Evolutionary conservation across 2,888 invertebrate species (phyloP).

Genomic region (Metellina segmentata): DNA sequence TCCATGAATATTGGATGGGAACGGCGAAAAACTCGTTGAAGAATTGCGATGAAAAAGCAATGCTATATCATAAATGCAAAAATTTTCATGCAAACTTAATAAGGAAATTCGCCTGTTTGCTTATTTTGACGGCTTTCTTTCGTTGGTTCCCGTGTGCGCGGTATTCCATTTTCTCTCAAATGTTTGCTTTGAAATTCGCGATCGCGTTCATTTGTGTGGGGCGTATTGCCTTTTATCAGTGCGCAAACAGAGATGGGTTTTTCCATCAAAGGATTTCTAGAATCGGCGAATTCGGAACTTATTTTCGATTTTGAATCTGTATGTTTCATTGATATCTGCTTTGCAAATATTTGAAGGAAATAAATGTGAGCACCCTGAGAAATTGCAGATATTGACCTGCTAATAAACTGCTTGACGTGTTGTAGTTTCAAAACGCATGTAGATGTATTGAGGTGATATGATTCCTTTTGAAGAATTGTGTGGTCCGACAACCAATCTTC

Average conservation of each 20-base stretch:
- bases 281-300: too few species aligned
- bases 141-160: not conserved
- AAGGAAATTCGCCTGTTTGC: conserved; percentile 52
- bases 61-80: conserved; percentile 50
- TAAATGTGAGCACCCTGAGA: too few species aligned
- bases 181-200: conserved; percentile 29
- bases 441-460: too few species aligned
- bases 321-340: too few species aligned
- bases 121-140: conserved; percentile 35
- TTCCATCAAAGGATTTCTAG: not conserved
- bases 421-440: too few species aligned
- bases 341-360: too few species aligned
- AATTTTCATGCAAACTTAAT: conserved; percentile 61
- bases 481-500: too few species aligned
- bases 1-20: conserved; percentile 55
- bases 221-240: conserved; percentile 9
- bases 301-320: too few species aligned
- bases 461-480: too few species aligned
- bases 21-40: conserved; percentile 20
- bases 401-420: too few species aligned
- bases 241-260: not conserved
- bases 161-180: conserved; percentile 31
- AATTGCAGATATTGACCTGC: too few species aligned
- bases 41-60: conserved; percentile 32
- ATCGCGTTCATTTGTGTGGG: conserved; percentile 29